A percentile compares a stretch with the other conserved stretches of the same genome.
Evolutionary conservation across 2,113 vertebrate genomes (phyloP).

Genomic region (Crotalus tigris): DNA sequence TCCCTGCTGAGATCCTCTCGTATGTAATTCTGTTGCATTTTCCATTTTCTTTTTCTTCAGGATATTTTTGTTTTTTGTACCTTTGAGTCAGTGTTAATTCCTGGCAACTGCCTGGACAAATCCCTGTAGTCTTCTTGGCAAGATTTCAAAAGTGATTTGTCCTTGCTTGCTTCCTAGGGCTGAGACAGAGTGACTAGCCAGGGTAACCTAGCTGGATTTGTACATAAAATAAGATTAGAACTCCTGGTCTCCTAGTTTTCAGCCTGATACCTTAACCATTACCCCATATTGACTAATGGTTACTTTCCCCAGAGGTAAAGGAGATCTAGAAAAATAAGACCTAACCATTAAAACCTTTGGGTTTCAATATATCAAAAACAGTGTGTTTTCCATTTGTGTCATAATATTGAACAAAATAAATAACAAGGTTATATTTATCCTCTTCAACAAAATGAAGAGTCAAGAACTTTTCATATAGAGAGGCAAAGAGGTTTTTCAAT

Average conservation of each 20-base stretch:
- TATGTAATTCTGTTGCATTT: background rate
- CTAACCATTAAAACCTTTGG: background rate
- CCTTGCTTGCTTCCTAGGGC: background rate
- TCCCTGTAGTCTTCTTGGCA: background rate
- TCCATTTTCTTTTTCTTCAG: background rate
- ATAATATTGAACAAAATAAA: background rate
- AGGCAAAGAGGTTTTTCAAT: background rate
- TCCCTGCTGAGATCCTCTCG: background rate
- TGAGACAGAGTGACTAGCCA: background rate
- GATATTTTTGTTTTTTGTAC: background rate
- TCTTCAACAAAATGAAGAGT: background rate
- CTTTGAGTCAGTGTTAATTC: background rate
- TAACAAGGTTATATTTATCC: background rate
- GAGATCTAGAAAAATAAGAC: background rate
- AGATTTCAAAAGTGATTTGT: background rate
- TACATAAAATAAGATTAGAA: background rate
- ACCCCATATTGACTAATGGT: background rate
- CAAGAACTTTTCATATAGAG: background rate
- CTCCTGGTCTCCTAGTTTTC: background rate
- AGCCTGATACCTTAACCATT: background rate
- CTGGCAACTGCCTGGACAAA: background rate
- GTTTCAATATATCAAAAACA: background rate
- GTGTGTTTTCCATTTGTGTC: background rate
- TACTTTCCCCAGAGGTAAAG: background rate
- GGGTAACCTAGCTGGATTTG: background rate